phyloP scores from a whole-genome alignment of 2,113 vertebrate genomes.

The Grus americana region DNA sequence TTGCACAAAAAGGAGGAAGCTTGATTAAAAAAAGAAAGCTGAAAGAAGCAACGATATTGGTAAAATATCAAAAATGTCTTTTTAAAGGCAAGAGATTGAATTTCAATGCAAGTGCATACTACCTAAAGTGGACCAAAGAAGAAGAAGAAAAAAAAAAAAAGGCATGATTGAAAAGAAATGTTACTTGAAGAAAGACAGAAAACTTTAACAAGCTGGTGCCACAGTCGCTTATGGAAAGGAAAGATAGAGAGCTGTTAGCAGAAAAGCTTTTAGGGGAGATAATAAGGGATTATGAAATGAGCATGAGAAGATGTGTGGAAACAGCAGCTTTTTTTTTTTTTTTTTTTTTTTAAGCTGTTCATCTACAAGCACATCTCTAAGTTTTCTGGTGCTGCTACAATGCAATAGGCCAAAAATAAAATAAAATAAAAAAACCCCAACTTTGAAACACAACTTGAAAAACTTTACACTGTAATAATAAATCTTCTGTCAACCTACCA shows the following conservation, averaged over 20 bases:
- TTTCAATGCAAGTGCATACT: not conserved
- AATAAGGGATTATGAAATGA: too few relatives aligned
- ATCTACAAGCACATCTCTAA: too few relatives aligned
- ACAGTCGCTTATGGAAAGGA: too few relatives aligned
- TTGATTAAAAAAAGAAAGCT: not conserved
- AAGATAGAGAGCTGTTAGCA: too few relatives aligned
- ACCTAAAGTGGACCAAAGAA: not conserved
- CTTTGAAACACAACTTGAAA: not conserved
- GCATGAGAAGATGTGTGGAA: too few relatives aligned
- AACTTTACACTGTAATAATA: not conserved
- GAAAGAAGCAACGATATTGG: not conserved
- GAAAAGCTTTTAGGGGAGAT: too few relatives aligned
- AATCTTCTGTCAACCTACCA: not conserved
- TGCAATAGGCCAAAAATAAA: not conserved
- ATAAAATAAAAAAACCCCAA: too few relatives aligned
- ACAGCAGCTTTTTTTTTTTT: too few relatives aligned
- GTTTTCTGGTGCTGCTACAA: not conserved
- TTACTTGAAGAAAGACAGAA: not conserved
- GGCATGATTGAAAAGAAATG: not conserved
- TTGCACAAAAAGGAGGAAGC: not conserved
- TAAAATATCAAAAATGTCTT: not conserved
- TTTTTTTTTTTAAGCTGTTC: too few relatives aligned
- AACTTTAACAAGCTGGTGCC: not conserved
- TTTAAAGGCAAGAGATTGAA: not conserved
- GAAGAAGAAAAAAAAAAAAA: not conserved